Evolutionary conservation across 2,888 invertebrate genomes (phyloP).

Genomic region (Xanthia togata): DNA sequence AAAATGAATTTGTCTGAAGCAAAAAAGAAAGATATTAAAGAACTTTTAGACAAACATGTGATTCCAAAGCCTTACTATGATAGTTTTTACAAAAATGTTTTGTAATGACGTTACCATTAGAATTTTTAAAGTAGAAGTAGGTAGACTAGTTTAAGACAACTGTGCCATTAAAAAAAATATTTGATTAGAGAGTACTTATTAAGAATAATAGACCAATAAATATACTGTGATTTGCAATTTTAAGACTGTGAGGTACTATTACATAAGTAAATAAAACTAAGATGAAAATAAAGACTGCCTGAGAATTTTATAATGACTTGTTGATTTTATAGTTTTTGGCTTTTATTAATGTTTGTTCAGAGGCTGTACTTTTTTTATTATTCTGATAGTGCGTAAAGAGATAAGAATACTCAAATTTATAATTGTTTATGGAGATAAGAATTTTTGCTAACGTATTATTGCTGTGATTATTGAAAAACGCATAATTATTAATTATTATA

Average conservation of each 20-base stretch:
- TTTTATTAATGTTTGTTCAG: slow-evolving; percentile 11
- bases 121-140: slow-evolving; percentile 2
- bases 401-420: slow-evolving; percentile 5
- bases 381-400: slow-evolving; percentile 13
- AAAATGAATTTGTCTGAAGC: not conserved
- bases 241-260: not conserved
- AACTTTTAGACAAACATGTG: slow-evolving; percentile 10
- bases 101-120: not conserved
- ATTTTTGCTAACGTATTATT: not conserved
- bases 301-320: slow-evolving; percentile 3
- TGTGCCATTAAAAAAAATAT: too few species aligned
- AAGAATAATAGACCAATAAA: not conserved
- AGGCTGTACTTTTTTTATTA: slow-evolving; percentile 1
- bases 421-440: slow-evolving; percentile 4
- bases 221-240: slow-evolving; percentile 2
- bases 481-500: not conserved
- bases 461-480: not conserved
- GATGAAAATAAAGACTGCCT: slow-evolving; percentile 7
- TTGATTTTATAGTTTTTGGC: slow-evolving; percentile 11
- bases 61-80: slow-evolving; percentile 1
- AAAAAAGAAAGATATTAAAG: not conserved
- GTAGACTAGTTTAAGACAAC: too few species aligned
- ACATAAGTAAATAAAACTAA: not conserved
- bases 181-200: not conserved
- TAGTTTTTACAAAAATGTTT: too few species aligned